phyloP scores from a whole-genome alignment of 2,113 vertebrate species.

The Vireo altiloquus region DNA sequence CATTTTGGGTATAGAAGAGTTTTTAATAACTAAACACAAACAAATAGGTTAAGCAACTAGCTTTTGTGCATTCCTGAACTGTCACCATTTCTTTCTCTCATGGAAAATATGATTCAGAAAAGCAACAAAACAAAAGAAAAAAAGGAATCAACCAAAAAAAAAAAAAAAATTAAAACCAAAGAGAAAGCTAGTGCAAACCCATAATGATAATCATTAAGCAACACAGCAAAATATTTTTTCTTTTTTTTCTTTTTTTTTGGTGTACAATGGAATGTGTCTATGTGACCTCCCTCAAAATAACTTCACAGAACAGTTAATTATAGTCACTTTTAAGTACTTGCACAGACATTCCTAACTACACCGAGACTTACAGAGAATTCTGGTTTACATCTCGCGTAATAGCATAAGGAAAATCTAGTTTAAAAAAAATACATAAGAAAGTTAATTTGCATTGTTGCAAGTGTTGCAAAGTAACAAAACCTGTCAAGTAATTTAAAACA shows the following conservation, averaged over 20 bases:
- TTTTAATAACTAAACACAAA: conserved; percentile 69
- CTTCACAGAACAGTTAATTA: conserved; percentile 36
- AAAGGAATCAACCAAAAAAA: not conserved
- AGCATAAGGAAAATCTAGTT: conserved; percentile 42
- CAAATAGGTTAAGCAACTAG: conserved; percentile 26
- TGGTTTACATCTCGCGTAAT: conserved; percentile 34
- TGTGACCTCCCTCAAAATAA: conserved; percentile 20
- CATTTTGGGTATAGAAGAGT: conserved; percentile 46
- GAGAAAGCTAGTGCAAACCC: conserved; percentile 50
- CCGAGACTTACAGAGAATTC: conserved; percentile 24
- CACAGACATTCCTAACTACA: conserved; percentile 47
- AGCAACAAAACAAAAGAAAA: not conserved
- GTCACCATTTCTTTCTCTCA: conserved; percentile 25
- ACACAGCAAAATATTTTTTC: conserved; percentile 30
- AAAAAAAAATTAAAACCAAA: not conserved
- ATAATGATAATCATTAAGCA: conserved; percentile 21
- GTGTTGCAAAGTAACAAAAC: conserved; percentile 61
- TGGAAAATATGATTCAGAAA: conserved; percentile 36
- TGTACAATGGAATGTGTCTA: conserved; percentile 63
- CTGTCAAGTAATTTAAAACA: conserved; percentile 72
- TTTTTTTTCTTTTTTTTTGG: not conserved
- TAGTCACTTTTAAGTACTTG: conserved; percentile 20
- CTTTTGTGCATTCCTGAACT: conserved; percentile 54
- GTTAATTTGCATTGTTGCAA: conserved; percentile 70
- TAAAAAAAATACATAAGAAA: conserved; percentile 37